These are phyloP conservation scores for Apolygus lucorum DNA, from an alignment of 1,140 invertebrate species.

Conservation along the genomic window DNA sequence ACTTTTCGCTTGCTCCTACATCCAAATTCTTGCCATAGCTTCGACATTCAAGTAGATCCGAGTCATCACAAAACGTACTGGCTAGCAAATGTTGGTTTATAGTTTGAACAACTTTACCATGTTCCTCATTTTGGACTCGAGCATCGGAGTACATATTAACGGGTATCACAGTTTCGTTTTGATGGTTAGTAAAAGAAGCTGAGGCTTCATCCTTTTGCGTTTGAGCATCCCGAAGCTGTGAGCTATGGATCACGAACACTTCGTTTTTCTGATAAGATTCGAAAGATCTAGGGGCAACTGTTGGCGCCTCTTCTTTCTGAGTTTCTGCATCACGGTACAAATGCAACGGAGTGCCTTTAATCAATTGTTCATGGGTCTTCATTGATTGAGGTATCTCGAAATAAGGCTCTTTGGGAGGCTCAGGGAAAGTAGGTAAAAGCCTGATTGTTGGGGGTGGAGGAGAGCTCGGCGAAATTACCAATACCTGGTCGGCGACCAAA, in stretches of 20 bases:
- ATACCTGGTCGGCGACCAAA: neutral
- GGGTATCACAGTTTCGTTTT: neutral
- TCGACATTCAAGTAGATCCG: conserved; percentile 17
- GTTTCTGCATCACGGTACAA: neutral
- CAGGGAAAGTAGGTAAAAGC: conserved; percentile 1
- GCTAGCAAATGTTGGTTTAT: conserved; percentile 38
- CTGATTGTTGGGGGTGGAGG: neutral
- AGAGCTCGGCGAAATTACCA: neutral
- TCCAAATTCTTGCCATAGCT: conserved; percentile 8
- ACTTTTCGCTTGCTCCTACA: neutral
- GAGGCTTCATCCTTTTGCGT: neutral
- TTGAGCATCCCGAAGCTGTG: neutral
- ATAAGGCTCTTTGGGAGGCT: conserved; percentile 4
- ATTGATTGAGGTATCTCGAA: conserved; percentile 3
- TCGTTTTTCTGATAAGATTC: neutral
- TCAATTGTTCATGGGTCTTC: neutral
- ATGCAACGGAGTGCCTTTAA: neutral
- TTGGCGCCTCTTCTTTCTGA: neutral
- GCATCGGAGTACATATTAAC: neutral
- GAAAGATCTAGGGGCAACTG: neutral
- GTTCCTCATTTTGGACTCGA: conserved; percentile 30
- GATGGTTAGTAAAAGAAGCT: neutral
- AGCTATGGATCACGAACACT: neutral
- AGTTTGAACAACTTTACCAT: conserved; percentile 37
- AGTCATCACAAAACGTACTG: conserved; percentile 27